These are phyloP conservation scores for Pholis gunnellus DNA, from an alignment of 2,113 vertebrate genomes.

Conservation along the genomic window DNA sequence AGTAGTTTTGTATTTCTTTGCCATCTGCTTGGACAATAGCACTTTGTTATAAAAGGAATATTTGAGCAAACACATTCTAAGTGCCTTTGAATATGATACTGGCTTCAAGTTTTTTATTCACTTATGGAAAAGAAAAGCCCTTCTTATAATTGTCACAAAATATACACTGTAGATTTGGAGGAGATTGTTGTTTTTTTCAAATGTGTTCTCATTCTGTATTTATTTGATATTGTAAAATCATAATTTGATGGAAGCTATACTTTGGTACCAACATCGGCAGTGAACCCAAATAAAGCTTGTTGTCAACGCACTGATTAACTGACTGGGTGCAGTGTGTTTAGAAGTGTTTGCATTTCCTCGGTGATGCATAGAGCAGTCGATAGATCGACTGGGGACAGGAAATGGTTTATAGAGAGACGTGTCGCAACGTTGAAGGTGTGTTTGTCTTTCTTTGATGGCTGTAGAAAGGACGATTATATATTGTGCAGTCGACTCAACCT, in stretches of 20 bases:
- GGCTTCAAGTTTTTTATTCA: slow-evolving; percentile 11
- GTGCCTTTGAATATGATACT: slow-evolving; percentile 24
- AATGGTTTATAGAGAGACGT: slow-evolving; percentile 20
- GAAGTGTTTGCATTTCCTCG: neutral
- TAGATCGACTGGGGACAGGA: slow-evolving; percentile 21
- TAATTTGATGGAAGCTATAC: neutral
- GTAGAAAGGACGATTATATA: slow-evolving; percentile 49
- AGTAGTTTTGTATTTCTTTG: neutral
- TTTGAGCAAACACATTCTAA: neutral
- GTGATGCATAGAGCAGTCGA: neutral
- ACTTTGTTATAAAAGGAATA: neutral
- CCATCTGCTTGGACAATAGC: neutral
- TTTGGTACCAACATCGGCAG: neutral
- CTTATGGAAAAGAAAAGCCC: neutral
- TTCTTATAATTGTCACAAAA: neutral
- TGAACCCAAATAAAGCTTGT: slow-evolving; percentile 41
- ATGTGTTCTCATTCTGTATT: slow-evolving; percentile 15
- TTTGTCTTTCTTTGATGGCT: slow-evolving; percentile 55
- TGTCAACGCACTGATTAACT: neutral
- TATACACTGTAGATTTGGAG: slow-evolving; percentile 1
- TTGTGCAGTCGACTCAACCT: slow-evolving; percentile 57
- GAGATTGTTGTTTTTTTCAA: neutral
- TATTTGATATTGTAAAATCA: slow-evolving; percentile 20
- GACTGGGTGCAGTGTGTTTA: neutral
- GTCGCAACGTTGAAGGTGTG: slow-evolving; percentile 44